Conservation (phyloP, 2,888 invertebrate genomes). For the Pristionchus fissidentatus region DNA sequence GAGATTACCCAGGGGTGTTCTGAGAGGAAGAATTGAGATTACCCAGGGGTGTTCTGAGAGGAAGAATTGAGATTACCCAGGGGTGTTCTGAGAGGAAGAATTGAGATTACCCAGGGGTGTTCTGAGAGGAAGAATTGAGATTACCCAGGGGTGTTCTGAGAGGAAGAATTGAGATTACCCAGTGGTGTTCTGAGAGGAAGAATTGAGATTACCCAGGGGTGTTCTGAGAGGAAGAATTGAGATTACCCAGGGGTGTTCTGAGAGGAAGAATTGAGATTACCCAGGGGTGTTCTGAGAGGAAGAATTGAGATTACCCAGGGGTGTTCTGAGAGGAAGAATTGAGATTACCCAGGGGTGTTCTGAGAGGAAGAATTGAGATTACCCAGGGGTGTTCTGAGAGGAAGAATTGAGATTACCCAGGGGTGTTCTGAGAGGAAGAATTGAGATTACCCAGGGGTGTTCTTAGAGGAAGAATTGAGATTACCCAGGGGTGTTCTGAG, state of each 20-base stretch:
- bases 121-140: neutral
- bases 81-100: constrained; percentile 60
- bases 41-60: neutral
- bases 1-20: neutral
- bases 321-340: neutral
- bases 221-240: neutral
- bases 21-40: neutral
- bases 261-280: constrained; percentile 78
- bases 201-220: neutral
- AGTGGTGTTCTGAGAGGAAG: constrained; percentile 62
- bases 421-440: neutral
- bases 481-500: constrained; percentile 76
- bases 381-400: constrained; percentile 74
- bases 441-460: neutral
- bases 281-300: constrained; percentile 66
- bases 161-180: constrained; percentile 79
- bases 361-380: constrained; percentile 77
- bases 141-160: neutral
- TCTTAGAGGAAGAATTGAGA: constrained; percentile 77
- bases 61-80: constrained; percentile 78
- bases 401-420: neutral
- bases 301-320: neutral
- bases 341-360: too few species aligned
- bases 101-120: neutral
- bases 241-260: too few species aligned